Percentiles rank a stretch among this genome's conserved stretches.
Evolutionary conservation across 2,888 invertebrate genomes (phyloP).

Genomic region (Pinctada fucata): DNA sequence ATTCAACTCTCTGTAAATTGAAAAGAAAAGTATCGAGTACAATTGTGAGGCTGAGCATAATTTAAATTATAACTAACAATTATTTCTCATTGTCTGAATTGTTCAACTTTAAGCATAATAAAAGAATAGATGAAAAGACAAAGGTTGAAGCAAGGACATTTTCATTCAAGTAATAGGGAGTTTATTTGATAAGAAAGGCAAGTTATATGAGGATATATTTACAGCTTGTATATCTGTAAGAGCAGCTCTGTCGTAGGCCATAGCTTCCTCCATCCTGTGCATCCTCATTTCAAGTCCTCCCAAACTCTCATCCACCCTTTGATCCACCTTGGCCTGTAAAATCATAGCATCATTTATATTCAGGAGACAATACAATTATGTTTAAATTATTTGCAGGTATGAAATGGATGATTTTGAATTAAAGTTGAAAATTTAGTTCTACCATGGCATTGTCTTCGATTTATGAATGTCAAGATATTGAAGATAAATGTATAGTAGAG

Average conservation of each 20-base stretch:
- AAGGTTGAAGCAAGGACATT: neutral
- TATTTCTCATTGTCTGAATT: neutral
- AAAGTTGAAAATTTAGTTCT: no score
- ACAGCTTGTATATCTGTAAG: conserved; percentile 60
- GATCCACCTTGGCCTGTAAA: conserved; percentile 64
- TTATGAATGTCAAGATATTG: no score
- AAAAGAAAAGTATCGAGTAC: neutral
- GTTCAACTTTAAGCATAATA: neutral
- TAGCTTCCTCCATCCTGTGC: conserved; percentile 60
- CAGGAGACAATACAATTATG: no score
- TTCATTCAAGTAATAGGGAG: no score
- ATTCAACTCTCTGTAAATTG: conserved; percentile 53
- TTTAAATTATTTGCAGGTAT: no score
- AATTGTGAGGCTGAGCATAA: neutral
- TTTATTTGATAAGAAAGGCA: no score
- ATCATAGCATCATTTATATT: conserved; percentile 1
- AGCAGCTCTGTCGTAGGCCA: conserved; percentile 48
- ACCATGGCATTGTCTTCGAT: no score
- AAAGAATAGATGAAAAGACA: neutral
- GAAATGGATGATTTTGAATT: no score
- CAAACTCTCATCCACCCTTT: conserved; percentile 59
- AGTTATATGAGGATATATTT: conserved; percentile 27
- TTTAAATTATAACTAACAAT: neutral
- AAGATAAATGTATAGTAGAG: no score
- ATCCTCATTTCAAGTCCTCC: conserved; percentile 56